Evolutionary conservation across 2,113 vertebrate species (phyloP).

Genomic region (Beaufortia kweichowensis): DNA sequence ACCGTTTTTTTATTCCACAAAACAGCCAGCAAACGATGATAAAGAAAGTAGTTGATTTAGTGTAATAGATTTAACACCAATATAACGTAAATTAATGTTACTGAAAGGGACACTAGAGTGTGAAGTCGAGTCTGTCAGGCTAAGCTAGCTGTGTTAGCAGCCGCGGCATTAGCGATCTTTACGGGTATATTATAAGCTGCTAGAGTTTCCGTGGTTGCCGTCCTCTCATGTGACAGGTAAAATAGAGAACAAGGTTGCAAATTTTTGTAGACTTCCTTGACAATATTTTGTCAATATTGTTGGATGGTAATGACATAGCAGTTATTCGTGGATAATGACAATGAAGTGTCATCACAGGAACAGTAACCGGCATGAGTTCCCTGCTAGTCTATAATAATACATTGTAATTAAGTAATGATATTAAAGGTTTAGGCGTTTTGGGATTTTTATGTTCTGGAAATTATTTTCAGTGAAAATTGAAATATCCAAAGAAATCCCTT

Average conservation of each 20-base stretch:
- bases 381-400: too few species aligned
- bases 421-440: too few species aligned
- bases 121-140: not conserved
- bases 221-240: not conserved
- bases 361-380: not conserved
- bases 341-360: not conserved
- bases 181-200: not conserved
- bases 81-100: not conserved
- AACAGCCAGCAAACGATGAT: not conserved
- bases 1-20: too few species aligned
- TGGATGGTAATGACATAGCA: too few species aligned
- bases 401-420: too few species aligned
- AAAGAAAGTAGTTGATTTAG: not conserved
- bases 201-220: not conserved
- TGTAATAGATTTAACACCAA: not conserved
- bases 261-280: not conserved
- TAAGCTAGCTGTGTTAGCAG: constrained; percentile 14
- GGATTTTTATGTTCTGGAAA: too few species aligned
- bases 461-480: too few species aligned
- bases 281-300: too few species aligned
- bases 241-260: not conserved
- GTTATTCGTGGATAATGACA: not conserved
- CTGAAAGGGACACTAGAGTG: not conserved
- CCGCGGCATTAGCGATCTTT: not conserved
- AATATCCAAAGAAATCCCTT: too few species aligned